phyloP scores from a whole-genome alignment of 1,140 invertebrate species.

The Teleopsis dalmanni region DNA sequence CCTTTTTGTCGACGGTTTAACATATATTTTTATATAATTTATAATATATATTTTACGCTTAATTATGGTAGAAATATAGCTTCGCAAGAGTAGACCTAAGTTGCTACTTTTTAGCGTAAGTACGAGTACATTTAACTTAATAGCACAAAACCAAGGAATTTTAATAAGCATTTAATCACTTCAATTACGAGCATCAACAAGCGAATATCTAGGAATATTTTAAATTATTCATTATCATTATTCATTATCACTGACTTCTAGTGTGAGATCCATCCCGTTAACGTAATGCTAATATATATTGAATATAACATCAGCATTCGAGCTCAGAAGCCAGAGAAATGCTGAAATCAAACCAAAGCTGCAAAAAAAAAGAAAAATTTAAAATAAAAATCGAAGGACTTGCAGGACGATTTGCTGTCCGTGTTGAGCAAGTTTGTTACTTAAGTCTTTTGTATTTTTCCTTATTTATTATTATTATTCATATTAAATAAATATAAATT shows the following conservation, averaged over 20 bases:
- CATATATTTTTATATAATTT: neutral
- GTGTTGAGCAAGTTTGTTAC: constrained; percentile 16
- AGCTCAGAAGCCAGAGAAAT: constrained; percentile 14
- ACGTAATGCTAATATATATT: neutral
- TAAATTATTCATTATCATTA: neutral
- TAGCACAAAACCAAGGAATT: neutral
- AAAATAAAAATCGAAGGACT: neutral
- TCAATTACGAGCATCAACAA: neutral
- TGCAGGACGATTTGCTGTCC: neutral
- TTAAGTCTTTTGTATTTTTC: constrained; percentile 38
- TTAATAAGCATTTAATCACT: neutral
- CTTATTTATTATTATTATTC: too few species aligned
- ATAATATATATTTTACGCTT: neutral
- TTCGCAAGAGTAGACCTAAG: constrained; percentile 31
- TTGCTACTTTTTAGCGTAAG: constrained; percentile 29
- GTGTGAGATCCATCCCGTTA: neutral
- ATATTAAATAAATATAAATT: too few species aligned
- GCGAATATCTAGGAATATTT: neutral
- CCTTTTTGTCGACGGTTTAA: neutral
- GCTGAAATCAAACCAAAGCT: constrained; percentile 44
- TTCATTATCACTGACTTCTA: too few species aligned
- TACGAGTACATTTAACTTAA: neutral
- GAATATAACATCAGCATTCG: neutral
- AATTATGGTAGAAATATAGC: constrained; percentile 9
- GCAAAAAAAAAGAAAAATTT: neutral